phyloP scores from a whole-genome alignment of 2,797 vertebrate genomes.

The Huso huso region DNA sequence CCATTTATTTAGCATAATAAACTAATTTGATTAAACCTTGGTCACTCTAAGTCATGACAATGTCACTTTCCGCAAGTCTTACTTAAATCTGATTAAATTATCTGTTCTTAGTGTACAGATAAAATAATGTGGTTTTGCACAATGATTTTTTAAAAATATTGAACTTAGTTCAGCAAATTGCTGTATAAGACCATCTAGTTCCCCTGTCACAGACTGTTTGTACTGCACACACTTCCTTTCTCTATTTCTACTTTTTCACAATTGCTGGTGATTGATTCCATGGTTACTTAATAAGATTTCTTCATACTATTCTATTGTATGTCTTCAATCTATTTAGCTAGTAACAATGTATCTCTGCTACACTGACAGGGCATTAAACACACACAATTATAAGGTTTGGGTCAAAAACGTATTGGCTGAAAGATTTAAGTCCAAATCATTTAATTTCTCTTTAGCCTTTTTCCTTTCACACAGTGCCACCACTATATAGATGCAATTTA shows the following conservation, averaged over 20 bases:
- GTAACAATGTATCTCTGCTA: background rate
- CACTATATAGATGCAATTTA: too few relatives aligned
- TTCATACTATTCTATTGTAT: background rate
- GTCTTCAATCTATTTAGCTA: background rate
- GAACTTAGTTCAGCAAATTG: slow-evolving; percentile 27
- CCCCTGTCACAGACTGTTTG: slow-evolving; percentile 2
- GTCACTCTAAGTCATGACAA: slow-evolving; percentile 17
- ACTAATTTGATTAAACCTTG: slow-evolving; percentile 18
- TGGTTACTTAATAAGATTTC: background rate
- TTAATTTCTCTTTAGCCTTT: background rate
- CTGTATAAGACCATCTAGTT: background rate
- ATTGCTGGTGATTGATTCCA: background rate
- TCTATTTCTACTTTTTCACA: background rate
- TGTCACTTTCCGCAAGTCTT: slow-evolving; percentile 38
- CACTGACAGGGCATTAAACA: background rate
- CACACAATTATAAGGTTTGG: background rate
- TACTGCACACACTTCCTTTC: background rate
- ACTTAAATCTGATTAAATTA: slow-evolving; percentile 69
- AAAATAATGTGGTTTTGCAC: slow-evolving; percentile 35
- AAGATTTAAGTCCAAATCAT: background rate
- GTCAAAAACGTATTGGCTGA: background rate
- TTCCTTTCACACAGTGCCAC: too few relatives aligned
- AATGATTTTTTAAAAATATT: slow-evolving; percentile 41
- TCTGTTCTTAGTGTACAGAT: slow-evolving; percentile 51
- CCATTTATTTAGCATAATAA: slow-evolving; percentile 13